These are phyloP conservation scores for Salvelinus namaycush DNA, from an alignment of 2,113 vertebrate species.

Conservation along the genomic window DNA sequence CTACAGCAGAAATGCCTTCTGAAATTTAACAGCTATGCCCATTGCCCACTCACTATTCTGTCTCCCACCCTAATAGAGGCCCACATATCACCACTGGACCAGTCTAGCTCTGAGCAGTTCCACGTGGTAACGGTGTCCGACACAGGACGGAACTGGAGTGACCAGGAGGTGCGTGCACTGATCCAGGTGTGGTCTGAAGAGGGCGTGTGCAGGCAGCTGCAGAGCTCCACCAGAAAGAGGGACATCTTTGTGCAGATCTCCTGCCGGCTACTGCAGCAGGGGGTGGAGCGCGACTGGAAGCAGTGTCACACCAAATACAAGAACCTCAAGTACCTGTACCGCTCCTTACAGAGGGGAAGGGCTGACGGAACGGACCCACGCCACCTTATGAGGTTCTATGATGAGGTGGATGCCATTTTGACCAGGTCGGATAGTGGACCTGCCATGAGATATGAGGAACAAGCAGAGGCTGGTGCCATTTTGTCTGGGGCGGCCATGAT, in stretches of 20 bases:
- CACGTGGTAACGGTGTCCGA: conserved; percentile 79
- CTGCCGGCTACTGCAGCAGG: conserved; percentile 77
- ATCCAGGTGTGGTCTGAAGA: conserved; percentile 83
- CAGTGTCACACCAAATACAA: conserved; percentile 88
- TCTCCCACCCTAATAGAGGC: conserved; percentile 14
- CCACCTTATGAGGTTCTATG: conserved; percentile 84
- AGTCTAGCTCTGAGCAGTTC: conserved; percentile 65
- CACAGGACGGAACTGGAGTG: conserved; percentile 84
- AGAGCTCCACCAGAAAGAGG: conserved; percentile 86
- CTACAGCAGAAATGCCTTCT: background rate
- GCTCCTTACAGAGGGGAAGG: conserved; percentile 81
- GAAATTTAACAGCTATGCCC: too few relatives aligned
- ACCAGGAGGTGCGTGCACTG: conserved; percentile 83
- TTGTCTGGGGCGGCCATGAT: conserved; percentile 18
- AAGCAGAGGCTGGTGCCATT: background rate
- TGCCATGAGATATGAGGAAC: conserved; percentile 15
- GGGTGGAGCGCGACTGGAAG: conserved; percentile 88
- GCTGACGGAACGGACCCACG: conserved; percentile 68
- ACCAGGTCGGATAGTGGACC: conserved; percentile 50
- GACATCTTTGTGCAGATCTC: conserved; percentile 88
- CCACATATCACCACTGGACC: conserved; percentile 24
- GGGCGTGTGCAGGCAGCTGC: conserved; percentile 81
- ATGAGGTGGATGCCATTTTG: conserved; percentile 84
- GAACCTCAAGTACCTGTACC: conserved; percentile 89
- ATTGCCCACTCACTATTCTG: background rate